Base-by-base conservation (phyloP, 1,140 invertebrate genomes). In the Araneus ventricosus region DNA sequence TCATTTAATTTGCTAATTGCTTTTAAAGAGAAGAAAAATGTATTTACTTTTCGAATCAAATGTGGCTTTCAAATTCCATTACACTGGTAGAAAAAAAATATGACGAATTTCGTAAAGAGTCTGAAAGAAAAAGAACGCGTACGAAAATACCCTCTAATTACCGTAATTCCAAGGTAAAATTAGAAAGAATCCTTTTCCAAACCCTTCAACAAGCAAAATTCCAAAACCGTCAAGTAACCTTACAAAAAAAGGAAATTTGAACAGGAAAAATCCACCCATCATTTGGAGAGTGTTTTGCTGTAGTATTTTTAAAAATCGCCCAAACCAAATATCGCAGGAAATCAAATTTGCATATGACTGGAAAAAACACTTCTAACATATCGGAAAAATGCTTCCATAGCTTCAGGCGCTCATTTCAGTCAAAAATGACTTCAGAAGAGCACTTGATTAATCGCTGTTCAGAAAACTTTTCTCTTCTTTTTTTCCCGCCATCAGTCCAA, bases 361-460 rank as follows among this genome's bases (percentile, higher is more conserved):
- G 14, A 52, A 45, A 52, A 52, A 52, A 45, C n/a, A 82, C 22
- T 20, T 27, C n/a, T 52, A 52, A 52, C 70, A 34, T 30, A 70
- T 34, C 67, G 14, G 17, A 70, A 52, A 17, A 30, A 70, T 70
- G 17, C 14, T 30, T 70, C 27, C 27, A 8, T 70, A 24, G 37
- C n/a, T 5, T 39, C 6, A 7, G 24, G 27, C n/a, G 6, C 5
- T 82, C 41, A 52, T 82, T n/a, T 39, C 24, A 27, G 14, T 34
- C 1, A 8, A 84, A 84, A 84, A 52, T 52, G 80, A 45, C 27
- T 84, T 8, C 7, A 20, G 27, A 84, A n/a, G 30, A 17, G 30
- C 8, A 22, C 70, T 75, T 75, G 70, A 75, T 75, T 75, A 75
- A 75, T 75, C 70, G 34, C 70, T 75, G n/a, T 67, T n/a, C 27